Conservation (phyloP, 2,113 vertebrate genomes). For the Holacanthus passer region DNA sequence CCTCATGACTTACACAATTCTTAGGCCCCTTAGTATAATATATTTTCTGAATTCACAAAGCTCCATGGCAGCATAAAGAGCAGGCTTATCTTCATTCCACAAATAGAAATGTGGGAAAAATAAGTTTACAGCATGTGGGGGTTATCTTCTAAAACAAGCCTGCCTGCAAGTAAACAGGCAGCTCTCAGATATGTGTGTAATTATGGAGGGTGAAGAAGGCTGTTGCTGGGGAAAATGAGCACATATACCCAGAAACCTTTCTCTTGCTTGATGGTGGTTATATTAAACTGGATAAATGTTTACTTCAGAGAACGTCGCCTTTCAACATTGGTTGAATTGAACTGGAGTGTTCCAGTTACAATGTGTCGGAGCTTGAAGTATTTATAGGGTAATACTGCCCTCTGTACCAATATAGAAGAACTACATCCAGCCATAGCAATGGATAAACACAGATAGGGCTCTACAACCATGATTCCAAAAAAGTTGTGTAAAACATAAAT, state of each 20-base stretch:
- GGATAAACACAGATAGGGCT: neutral
- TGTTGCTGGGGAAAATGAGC: neutral
- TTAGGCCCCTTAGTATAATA: neutral
- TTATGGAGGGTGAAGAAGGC: neutral
- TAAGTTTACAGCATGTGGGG: neutral
- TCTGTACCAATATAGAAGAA: constrained; percentile 47
- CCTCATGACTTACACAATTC: neutral
- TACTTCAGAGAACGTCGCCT: constrained; percentile 2
- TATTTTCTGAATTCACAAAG: neutral
- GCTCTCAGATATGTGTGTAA: neutral
- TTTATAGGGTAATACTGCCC: constrained; percentile 63
- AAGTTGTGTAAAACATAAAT: too few species aligned
- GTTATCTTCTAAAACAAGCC: neutral
- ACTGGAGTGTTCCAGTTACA: neutral
- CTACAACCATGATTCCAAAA: too few species aligned
- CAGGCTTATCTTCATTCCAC: neutral
- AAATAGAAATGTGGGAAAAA: neutral
- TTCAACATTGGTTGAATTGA: neutral
- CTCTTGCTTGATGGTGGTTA: constrained; percentile 1
- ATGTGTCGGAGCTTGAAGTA: neutral
- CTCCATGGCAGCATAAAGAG: neutral
- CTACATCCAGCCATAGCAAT: constrained; percentile 6
- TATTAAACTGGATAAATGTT: constrained; percentile 47
- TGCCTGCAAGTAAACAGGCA: neutral
- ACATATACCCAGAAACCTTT: neutral